Evolutionary conservation across 2,888 invertebrate species (phyloP).

Genomic region (Hyppa rectilinea): DNA sequence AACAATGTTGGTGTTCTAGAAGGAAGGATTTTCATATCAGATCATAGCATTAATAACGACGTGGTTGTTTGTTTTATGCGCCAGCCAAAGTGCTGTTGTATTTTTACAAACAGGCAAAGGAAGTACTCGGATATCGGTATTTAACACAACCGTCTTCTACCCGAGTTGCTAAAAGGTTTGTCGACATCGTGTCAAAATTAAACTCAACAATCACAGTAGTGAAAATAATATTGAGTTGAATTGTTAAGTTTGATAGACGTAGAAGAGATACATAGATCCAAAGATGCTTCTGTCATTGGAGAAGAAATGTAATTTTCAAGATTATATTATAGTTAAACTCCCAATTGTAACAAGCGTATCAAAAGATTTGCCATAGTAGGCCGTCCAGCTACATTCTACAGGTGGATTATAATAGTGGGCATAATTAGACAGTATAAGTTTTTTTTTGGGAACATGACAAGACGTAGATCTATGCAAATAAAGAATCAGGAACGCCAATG

Average conservation of each 20-base stretch:
- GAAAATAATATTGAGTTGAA: background rate
- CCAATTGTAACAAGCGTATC: slow-evolving; percentile 5
- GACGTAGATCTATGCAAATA: background rate
- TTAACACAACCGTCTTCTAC: background rate
- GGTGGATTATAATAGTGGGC: slow-evolving; percentile 37
- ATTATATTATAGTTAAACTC: background rate
- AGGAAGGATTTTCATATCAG: background rate
- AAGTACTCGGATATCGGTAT: background rate
- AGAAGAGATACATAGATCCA: background rate
- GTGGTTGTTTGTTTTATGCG: background rate
- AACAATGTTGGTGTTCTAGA: background rate
- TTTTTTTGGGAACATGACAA: slow-evolving; percentile 18
- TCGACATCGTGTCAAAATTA: background rate
- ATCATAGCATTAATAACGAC: background rate
- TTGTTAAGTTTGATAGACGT: background rate
- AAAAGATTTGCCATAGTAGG: slow-evolving; percentile 27
- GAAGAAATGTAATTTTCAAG: background rate
- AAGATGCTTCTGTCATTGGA: background rate
- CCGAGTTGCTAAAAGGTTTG: background rate
- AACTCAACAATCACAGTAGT: background rate
- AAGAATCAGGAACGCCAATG: background rate
- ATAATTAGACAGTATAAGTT: slow-evolving; percentile 6
- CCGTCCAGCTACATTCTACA: slow-evolving; percentile 36
- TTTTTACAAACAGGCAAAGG: background rate
- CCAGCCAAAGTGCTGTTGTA: background rate